Conservation (phyloP, 37 sponge, comb jelly and placozoan species). For the Cladorhizidae sp. region DNA sequence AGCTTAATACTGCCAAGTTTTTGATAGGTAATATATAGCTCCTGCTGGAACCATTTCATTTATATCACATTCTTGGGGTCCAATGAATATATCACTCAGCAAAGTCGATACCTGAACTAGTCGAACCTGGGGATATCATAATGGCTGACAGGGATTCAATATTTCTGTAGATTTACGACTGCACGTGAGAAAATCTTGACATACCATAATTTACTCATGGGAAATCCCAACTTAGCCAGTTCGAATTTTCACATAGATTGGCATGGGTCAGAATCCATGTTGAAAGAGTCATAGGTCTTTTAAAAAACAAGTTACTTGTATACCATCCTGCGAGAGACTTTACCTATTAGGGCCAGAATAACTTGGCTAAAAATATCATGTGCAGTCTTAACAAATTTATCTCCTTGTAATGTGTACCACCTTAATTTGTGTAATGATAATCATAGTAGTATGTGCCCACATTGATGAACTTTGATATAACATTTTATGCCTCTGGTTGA, state of each 20-base stretch:
- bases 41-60: conserved; percentile 40
- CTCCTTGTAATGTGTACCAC: conserved; percentile 1
- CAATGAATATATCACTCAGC: conserved; percentile 28
- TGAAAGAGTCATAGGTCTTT: conserved; percentile 40
- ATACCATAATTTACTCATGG: conserved; percentile 48
- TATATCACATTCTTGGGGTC: conserved; percentile 38
- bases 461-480: neutral
- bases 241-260: conserved; percentile 26
- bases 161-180: conserved; percentile 44
- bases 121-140: conserved; percentile 39
- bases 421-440: neutral
- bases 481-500: too few species aligned
- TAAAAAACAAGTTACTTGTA: conserved; percentile 48
- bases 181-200: conserved; percentile 34
- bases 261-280: conserved; percentile 52
- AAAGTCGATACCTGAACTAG: conserved; percentile 38
- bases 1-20: conserved; percentile 56
- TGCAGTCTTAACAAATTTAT: conserved; percentile 35
- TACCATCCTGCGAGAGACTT: conserved; percentile 16
- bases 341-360: conserved; percentile 11
- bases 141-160: conserved; percentile 39
- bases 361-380: conserved; percentile 43
- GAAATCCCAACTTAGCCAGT: conserved; percentile 29
- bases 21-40: conserved; percentile 43
- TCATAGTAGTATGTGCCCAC: conserved; percentile 13